Evolutionary conservation across 2,797 vertebrate species (phyloP).

Genomic region (Anisognathus igniventris): DNA sequence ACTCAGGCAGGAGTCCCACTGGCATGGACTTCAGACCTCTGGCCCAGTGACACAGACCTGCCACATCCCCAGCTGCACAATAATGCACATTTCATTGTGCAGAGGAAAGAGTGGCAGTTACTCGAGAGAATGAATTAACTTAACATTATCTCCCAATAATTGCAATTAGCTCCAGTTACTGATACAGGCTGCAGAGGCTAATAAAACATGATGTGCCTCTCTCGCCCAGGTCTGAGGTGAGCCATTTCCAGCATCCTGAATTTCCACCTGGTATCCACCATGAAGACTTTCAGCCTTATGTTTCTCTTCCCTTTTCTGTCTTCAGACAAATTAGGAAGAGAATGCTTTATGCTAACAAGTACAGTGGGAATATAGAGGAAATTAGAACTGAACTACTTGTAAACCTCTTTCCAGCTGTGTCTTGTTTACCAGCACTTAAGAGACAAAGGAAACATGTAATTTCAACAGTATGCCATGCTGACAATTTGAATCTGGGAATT

Average conservation of each 20-base stretch:
- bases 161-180: not conserved
- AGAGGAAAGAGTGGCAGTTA: not conserved
- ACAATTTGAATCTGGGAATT: conserved; percentile 6
- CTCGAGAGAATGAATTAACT: not conserved
- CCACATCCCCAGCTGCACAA: not conserved
- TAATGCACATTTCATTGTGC: not conserved
- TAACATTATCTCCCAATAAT: not conserved
- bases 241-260: not conserved
- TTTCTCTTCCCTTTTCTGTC: not conserved
- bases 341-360: conserved; percentile 12
- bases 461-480: not conserved
- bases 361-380: not conserved
- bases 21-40: not conserved
- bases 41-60: not conserved
- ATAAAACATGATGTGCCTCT: not conserved
- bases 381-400: not conserved
- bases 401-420: conserved; percentile 17
- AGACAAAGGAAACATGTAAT: not conserved
- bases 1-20: not conserved
- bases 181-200: not conserved
- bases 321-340: not conserved
- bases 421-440: conserved; percentile 13
- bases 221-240: not conserved
- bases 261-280: not conserved
- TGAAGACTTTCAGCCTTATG: not conserved